Percentiles rank a stretch among this genome's conserved stretches.
These are phyloP conservation scores for Sebastes minor DNA, from an alignment of 2,797 vertebrate genomes.

Conservation along the genomic window DNA sequence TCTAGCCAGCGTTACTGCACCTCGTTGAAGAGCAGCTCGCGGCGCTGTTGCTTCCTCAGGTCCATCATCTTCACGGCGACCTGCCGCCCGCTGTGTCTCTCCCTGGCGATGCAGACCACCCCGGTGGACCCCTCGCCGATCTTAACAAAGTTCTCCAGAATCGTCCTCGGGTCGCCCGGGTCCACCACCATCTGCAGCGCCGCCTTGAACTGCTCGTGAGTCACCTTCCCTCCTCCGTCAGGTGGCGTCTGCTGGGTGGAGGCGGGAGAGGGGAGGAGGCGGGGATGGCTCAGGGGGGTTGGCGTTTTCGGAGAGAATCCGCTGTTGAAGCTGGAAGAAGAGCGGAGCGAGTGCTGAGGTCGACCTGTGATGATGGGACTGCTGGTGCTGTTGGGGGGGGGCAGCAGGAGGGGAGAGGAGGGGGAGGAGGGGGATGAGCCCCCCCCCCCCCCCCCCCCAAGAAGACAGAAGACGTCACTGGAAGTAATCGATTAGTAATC, in stretches of 20 bases:
- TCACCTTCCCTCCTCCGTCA: slow-evolving; percentile 73
- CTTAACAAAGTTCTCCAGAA: slow-evolving; percentile 91
- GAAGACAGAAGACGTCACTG: neutral
- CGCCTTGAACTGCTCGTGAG: slow-evolving; percentile 91
- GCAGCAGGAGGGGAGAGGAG: slow-evolving; percentile 17
- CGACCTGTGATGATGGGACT: slow-evolving; percentile 64
- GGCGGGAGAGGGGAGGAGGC: slow-evolving; percentile 72
- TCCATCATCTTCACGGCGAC: slow-evolving; percentile 98
- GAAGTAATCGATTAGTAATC: too few relatives aligned
- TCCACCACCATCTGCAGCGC: slow-evolving; percentile 94
- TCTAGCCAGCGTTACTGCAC: slow-evolving; percentile 56
- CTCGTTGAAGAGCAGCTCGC: slow-evolving; percentile 96
- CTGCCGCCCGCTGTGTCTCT: slow-evolving; percentile 88
- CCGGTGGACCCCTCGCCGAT: slow-evolving; percentile 95
- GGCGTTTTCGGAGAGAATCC: slow-evolving; percentile 36
- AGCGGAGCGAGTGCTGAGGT: slow-evolving; percentile 45
- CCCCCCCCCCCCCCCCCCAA: too few relatives aligned
- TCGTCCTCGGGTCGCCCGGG: slow-evolving; percentile 86
- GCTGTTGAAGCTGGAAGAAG: slow-evolving; percentile 72
- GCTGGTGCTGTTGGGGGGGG: slow-evolving; percentile 72
- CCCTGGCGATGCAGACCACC: slow-evolving; percentile 90
- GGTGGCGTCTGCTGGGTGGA: neutral
- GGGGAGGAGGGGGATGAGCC: neutral
- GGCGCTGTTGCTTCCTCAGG: slow-evolving; percentile 91
- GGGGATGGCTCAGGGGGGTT: slow-evolving; percentile 80